Evolutionary conservation across 2,888 invertebrate species (phyloP).

Genomic region (Graphium colonna): DNA sequence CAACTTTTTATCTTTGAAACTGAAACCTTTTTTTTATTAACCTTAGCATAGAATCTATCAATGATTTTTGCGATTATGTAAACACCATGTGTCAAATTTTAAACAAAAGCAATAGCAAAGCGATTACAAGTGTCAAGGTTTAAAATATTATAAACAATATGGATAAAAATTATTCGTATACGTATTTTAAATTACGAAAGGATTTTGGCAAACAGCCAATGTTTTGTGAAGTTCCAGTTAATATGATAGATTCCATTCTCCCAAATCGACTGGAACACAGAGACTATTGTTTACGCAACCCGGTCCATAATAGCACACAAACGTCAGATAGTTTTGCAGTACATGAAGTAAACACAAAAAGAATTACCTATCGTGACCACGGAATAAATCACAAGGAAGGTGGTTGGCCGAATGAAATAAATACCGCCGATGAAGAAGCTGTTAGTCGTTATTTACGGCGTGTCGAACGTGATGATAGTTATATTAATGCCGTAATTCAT

Average conservation of each 20-base stretch:
- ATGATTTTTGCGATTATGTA: too few relatives aligned
- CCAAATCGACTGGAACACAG: conserved; percentile 49
- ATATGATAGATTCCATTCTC: conserved; percentile 48
- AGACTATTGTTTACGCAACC: conserved; percentile 62
- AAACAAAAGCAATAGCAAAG: too few relatives aligned
- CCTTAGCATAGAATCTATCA: too few relatives aligned
- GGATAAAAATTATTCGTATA: conserved; percentile 32
- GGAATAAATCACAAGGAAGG: conserved; percentile 87
- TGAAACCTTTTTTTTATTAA: too few relatives aligned
- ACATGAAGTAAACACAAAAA: conserved; percentile 78
- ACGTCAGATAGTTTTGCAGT: conserved; percentile 46
- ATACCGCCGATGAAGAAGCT: conserved; percentile 82
- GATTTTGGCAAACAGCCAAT: conserved; percentile 66
- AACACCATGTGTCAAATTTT: too few relatives aligned
- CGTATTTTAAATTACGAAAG: conserved; percentile 60
- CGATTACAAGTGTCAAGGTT: background rate
- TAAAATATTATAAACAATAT: conserved; percentile 3
- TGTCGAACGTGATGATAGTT: conserved; percentile 87
- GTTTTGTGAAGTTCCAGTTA: conserved; percentile 51
- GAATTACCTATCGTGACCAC: conserved; percentile 62
- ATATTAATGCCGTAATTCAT: conserved; percentile 81
- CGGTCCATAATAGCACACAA: conserved; percentile 61
- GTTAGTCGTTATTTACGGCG: conserved; percentile 85
- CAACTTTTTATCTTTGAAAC: too few relatives aligned
- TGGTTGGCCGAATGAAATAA: conserved; percentile 89